These are phyloP conservation scores for Phyllotis vaccarum DNA, from an alignment of 2,797 vertebrate species.

Conservation along the genomic window DNA sequence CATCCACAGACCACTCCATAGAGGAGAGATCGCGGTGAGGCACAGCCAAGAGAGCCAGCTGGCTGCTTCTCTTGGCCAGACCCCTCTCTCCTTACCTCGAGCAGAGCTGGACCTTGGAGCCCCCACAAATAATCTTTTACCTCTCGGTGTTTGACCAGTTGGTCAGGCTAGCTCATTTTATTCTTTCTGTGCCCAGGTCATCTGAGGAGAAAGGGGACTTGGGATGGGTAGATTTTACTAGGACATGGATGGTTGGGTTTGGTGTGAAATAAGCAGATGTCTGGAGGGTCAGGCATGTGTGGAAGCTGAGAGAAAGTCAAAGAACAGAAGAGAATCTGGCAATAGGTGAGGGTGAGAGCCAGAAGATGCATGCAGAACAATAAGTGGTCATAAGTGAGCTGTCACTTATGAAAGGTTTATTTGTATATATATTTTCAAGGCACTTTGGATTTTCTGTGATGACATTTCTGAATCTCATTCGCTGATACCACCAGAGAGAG, in stretches of 20 bases:
- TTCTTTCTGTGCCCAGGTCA: slow-evolving; percentile 68
- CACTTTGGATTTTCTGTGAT: slow-evolving; percentile 2
- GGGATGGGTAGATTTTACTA: slow-evolving; percentile 14
- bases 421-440: neutral
- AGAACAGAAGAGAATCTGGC: slow-evolving; percentile 60
- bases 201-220: slow-evolving; percentile 75
- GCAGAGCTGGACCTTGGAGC: slow-evolving; percentile 60
- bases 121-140: slow-evolving; percentile 72
- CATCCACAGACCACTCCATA: slow-evolving; percentile 4
- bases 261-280: neutral
- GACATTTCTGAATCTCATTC: slow-evolving; percentile 12
- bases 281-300: neutral
- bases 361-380: neutral
- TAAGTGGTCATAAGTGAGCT: neutral
- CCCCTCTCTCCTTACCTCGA: slow-evolving; percentile 57
- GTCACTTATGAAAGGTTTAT: neutral
- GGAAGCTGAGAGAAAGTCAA: slow-evolving; percentile 25
- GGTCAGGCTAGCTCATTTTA: slow-evolving; percentile 13
- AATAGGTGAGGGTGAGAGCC: neutral
- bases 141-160: slow-evolving; percentile 71
- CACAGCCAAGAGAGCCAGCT: slow-evolving; percentile 78
- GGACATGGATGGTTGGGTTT: neutral
- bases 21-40: slow-evolving; percentile 17
- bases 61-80: slow-evolving; percentile 72
- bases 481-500: neutral